phyloP scores from a whole-genome alignment of 1,140 invertebrate species.

The Oreohelix idahoensis region DNA sequence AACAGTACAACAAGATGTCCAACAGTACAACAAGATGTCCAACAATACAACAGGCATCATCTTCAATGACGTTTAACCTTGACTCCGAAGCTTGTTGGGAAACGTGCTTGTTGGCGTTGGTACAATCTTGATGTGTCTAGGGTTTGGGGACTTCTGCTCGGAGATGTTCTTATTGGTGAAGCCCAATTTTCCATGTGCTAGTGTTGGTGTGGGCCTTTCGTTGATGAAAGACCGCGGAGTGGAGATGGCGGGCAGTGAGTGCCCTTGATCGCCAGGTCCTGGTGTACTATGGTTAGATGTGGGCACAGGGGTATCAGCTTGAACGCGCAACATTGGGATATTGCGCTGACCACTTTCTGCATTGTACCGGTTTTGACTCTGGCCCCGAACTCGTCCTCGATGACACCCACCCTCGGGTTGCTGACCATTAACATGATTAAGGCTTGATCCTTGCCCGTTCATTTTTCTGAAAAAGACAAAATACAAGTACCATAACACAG shows the following conservation, averaged over 20 bases:
- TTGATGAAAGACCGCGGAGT: background rate
- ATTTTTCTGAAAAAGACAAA: conserved; percentile 55
- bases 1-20: no score
- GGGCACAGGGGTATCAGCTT: conserved; percentile 62
- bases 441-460: conserved; percentile 57
- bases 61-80: no score
- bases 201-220: background rate
- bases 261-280: conserved; percentile 36
- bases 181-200: background rate
- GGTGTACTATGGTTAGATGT: conserved; percentile 55
- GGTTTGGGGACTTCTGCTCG: background rate
- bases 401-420: background rate
- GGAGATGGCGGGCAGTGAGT: conserved; percentile 21
- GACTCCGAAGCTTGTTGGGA: conserved; percentile 28
- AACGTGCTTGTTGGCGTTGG: conserved; percentile 21
- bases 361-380: conserved; percentile 30
- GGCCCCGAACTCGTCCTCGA: conserved; percentile 1
- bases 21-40: no score
- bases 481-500: background rate
- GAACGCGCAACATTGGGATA: conserved; percentile 62
- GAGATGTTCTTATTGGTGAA: background rate
- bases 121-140: background rate
- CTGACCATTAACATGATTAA: conserved; percentile 17
- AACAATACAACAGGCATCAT: no score
- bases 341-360: conserved; percentile 36